phyloP scores from a whole-genome alignment of 1,140 invertebrate genomes.

The Dendroctonus valens region DNA sequence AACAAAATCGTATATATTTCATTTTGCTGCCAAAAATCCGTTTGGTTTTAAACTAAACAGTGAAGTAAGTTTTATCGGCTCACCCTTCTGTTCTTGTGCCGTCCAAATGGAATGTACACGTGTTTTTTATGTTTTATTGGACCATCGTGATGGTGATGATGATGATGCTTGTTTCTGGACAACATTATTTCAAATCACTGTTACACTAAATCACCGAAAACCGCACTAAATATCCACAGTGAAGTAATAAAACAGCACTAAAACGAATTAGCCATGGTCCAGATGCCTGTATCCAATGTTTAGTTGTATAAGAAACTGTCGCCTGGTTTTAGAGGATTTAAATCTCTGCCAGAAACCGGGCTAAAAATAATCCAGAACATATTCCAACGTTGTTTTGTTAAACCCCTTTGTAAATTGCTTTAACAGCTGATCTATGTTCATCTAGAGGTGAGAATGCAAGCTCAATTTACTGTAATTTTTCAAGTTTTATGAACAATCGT shows the following conservation, averaged over 20 bases:
- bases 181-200: conserved; percentile 16
- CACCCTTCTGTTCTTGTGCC: conserved; percentile 38
- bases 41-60: too few relatives aligned
- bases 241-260: conserved; percentile 10
- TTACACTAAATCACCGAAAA: conserved; percentile 1
- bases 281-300: conserved; percentile 25
- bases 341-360: conserved; percentile 29
- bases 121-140: conserved; percentile 36
- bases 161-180: conserved; percentile 32
- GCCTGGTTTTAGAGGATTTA: conserved; percentile 28
- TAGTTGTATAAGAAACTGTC: conserved; percentile 34
- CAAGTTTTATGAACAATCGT: too few relatives aligned
- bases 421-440: background rate
- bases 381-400: conserved; percentile 14
- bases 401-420: conserved; percentile 17
- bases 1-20: too few relatives aligned
- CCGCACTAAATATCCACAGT: conserved; percentile 10
- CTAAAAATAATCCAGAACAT: conserved; percentile 29
- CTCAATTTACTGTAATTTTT: too few relatives aligned
- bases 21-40: too few relatives aligned
- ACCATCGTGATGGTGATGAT: conserved; percentile 32
- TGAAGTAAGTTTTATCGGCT: background rate
- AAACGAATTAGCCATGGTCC: conserved; percentile 20
- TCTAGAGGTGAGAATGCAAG: too few relatives aligned
- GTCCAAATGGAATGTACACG: conserved; percentile 42